Conservation (phyloP, 2,797 vertebrate genomes). For the Zenarchopterus dispar region DNA sequence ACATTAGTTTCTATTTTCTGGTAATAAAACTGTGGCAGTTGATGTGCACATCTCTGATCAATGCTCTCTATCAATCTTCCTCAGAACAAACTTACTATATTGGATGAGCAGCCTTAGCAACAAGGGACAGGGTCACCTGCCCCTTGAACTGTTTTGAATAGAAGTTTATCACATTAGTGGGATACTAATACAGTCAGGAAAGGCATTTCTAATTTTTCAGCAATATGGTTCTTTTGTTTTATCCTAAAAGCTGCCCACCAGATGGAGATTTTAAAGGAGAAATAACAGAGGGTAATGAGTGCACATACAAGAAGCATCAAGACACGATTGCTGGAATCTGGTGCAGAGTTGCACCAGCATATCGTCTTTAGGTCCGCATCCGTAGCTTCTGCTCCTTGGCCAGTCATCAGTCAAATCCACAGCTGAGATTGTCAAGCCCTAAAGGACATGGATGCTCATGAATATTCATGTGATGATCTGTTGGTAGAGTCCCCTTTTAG, state of each 20-base stretch:
- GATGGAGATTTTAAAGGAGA: constrained; percentile 32
- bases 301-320: constrained; percentile 43
- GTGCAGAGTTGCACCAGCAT: constrained; percentile 19
- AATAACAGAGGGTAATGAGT: constrained; percentile 47
- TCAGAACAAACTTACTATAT: constrained; percentile 45
- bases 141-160: constrained; percentile 36
- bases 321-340: constrained; percentile 6
- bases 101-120: constrained; percentile 58
- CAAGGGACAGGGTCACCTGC: constrained; percentile 44
- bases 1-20: constrained; percentile 18
- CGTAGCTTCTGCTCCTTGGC: constrained; percentile 31
- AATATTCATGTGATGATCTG: constrained; percentile 64
- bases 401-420: constrained; percentile 60
- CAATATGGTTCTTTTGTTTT: constrained; percentile 48
- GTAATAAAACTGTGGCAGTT: constrained; percentile 13
- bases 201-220: constrained; percentile 43
- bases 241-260: constrained; percentile 39
- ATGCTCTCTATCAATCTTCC: constrained; percentile 45
- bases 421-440: constrained; percentile 39
- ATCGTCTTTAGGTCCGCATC: constrained; percentile 3
- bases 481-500: constrained; percentile 68
- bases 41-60: constrained; percentile 23
- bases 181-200: constrained; percentile 6
- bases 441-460: constrained; percentile 50
- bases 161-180: constrained; percentile 48